Evolutionary conservation across 2,113 vertebrate species (phyloP).

Genomic region (Pedionomus torquatus): DNA sequence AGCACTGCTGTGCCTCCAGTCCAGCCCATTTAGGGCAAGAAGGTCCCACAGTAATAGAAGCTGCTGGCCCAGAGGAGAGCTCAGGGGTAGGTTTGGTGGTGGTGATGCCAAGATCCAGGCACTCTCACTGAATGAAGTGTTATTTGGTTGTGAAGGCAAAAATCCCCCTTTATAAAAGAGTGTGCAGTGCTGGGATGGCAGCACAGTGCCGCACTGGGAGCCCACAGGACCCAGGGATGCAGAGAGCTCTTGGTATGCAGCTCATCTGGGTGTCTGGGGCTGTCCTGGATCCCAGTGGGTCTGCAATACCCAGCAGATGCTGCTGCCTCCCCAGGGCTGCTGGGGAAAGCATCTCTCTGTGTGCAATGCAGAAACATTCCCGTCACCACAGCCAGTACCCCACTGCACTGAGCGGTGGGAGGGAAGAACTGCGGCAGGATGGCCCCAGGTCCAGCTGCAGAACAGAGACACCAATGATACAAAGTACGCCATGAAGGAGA

Average conservation of each 20-base stretch:
- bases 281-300: neutral
- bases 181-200: neutral
- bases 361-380: neutral
- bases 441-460: neutral
- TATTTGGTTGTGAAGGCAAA: neutral
- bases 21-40: neutral
- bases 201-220: neutral
- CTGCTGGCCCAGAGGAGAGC: neutral
- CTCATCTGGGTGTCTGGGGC: neutral
- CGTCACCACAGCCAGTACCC: neutral
- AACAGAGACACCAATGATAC: neutral
- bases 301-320: neutral
- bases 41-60: neutral
- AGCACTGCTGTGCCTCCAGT: accelerated
- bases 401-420: neutral
- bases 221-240: neutral
- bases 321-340: neutral
- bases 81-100: neutral
- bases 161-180: neutral
- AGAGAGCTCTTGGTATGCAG: neutral
- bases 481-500: neutral
- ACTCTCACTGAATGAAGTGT: neutral
- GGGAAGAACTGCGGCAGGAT: neutral
- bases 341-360: neutral
- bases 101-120: neutral